Base-by-base conservation (phyloP, 1,140 invertebrate species). In the Saccostrea glomerata region DNA sequence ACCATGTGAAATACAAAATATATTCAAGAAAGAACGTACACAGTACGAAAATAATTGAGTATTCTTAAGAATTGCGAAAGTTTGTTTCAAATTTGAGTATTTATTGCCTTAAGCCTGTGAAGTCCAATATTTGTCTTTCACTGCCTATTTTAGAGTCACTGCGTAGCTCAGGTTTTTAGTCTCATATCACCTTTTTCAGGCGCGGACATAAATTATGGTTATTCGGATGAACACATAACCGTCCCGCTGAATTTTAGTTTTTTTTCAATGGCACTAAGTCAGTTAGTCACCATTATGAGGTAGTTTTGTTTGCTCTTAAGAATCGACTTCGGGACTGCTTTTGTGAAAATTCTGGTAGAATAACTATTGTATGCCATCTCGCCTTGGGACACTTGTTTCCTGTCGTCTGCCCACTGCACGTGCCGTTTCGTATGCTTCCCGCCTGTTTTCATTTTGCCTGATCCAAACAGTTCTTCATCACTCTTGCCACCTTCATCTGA, bases 1-100 rank as follows among this genome's bases (percentile, higher is more conserved):
- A 77, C 70, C 70, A 77, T 30, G 70, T 77, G 70, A 77, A 77
- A 77, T 25, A 77, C 70, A 77, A 77, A 77, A 47, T 47, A 47
- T 47, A 47, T 1, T 3, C 47, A 47, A 7, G 1, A 7, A 47
- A 3, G 30, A 30, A 77, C 25, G 70, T 77, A 77, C 15, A 77
- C 15, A 36, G 13, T 77, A 36, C 70, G 25, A 77, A 63, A 77
- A 30, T 6, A 30, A 4, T 36, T 30, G 70, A 77, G 70, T 77
- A 77, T 77, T 77, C 23, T 36, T 2, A 77, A 15, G 25, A 77
- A 77, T 77, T 77, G 70, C 70, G 13, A 63, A 63, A n/a, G 17
- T n/a, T 20, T n/a, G n/a, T 63, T 3, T 63, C 58, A 63, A 17
- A 47, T 3, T 47, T 47, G 6, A 47, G 9, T 47, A 47, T 9